phyloP scores from a whole-genome alignment of 2,113 vertebrate genomes.

The Melanostigma gelatinosum region DNA sequence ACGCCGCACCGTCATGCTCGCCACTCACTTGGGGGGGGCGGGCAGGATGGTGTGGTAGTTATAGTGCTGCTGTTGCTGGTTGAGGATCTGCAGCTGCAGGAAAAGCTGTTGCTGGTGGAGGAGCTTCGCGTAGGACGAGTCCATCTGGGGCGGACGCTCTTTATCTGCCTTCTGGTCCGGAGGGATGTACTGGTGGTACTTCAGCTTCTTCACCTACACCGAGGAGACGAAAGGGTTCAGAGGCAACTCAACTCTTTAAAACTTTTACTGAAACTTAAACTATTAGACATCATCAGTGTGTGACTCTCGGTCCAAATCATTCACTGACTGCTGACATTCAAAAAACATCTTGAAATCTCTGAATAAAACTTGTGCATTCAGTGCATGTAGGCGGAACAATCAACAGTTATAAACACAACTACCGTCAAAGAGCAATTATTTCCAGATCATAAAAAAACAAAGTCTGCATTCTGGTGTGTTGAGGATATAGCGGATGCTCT shows the following conservation, averaged over 20 bases:
- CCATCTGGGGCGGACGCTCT: conserved; percentile 90
- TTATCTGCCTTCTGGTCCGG: conserved; percentile 97
- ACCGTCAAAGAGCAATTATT: not conserved
- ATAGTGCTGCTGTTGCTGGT: conserved; percentile 97
- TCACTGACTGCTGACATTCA: not conserved
- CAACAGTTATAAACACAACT: not conserved
- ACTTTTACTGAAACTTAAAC: not conserved
- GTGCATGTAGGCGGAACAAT: not conserved
- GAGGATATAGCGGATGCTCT: conserved; percentile 28
- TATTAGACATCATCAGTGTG: not conserved
- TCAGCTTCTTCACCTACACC: conserved; percentile 92
- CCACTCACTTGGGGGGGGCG: conserved; percentile 92
- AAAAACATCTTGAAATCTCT: not conserved
- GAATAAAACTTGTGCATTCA: not conserved
- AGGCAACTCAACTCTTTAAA: not conserved
- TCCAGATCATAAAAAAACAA: not conserved
- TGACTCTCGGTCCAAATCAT: not conserved
- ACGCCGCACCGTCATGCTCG: conserved; percentile 12
- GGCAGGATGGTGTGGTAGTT: conserved; percentile 98
- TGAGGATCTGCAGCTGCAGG: conserved; percentile 97
- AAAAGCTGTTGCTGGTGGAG: conserved; percentile 98
- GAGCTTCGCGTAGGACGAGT: conserved; percentile 95
- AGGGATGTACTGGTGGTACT: conserved; percentile 99
- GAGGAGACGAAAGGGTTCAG: not conserved
- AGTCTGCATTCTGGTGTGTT: not conserved